Conservation (phyloP, 2,113 vertebrate genomes). For the Thalassoma bifasciatum region DNA sequence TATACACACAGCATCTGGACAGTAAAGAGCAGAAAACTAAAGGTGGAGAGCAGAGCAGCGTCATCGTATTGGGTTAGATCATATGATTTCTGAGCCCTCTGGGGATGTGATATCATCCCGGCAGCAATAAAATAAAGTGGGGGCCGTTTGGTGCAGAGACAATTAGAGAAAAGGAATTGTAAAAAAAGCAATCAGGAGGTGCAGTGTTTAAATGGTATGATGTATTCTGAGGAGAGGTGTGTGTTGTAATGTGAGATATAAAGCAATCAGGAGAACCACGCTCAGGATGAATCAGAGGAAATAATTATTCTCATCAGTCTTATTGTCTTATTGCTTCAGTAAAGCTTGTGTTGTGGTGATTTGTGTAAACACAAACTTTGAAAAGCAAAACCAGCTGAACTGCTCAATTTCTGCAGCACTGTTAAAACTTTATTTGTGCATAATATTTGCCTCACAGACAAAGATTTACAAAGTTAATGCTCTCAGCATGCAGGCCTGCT, state of each 20-base stretch:
- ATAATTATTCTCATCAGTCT: background rate
- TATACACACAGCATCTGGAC: constrained; percentile 43
- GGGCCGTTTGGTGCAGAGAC: constrained; percentile 23
- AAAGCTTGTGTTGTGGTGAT: no score
- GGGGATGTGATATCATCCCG: constrained; percentile 12
- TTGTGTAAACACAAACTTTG: background rate
- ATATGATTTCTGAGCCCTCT: constrained; percentile 15
- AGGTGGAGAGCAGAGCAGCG: constrained; percentile 1
- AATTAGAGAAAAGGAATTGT: background rate
- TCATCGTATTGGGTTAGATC: constrained; percentile 31
- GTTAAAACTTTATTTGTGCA: background rate
- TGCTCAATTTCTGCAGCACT: background rate
- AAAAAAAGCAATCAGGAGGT: background rate
- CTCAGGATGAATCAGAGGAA: background rate
- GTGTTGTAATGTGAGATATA: constrained; percentile 1
- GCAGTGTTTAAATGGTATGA: background rate
- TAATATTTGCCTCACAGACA: background rate
- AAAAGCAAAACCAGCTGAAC: background rate
- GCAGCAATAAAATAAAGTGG: constrained; percentile 26
- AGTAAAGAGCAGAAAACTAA: constrained; percentile 28
- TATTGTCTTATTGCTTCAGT: background rate
- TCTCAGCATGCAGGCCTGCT: no score
- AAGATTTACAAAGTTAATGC: no score
- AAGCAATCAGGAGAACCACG: background rate
- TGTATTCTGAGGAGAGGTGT: background rate